phyloP scores from a whole-genome alignment of 2,113 vertebrate species.

The Platichthys stellatus region DNA sequence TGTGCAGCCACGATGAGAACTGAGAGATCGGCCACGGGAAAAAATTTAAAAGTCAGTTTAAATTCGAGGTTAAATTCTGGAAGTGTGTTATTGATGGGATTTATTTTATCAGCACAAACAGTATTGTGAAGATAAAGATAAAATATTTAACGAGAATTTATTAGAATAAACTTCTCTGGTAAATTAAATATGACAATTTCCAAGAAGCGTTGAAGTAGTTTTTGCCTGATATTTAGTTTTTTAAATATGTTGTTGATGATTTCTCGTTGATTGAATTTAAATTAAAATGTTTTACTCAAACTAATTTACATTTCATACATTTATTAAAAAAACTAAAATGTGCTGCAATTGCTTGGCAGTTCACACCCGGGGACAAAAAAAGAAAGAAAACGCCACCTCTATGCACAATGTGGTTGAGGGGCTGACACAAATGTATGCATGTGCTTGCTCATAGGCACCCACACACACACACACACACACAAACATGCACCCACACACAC shows the following conservation, averaged over 20 bases:
- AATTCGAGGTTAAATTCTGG: no score
- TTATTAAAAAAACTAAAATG: neutral
- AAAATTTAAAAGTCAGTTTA: neutral
- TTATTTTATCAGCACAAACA: no score
- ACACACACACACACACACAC: constrained; percentile 3
- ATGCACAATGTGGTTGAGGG: constrained; percentile 46
- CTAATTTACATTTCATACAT: neutral
- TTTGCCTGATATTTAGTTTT: no score
- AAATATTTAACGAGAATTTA: no score
- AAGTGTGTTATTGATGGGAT: no score
- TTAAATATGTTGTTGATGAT: no score
- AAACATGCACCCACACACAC: constrained; percentile 6
- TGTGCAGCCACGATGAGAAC: neutral
- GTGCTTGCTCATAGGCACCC: constrained; percentile 50
- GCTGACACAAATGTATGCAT: constrained; percentile 63
- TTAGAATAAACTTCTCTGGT: no score
- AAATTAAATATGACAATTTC: no score
- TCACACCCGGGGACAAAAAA: constrained; percentile 44
- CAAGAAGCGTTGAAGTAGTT: no score
- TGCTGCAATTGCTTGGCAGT: constrained; percentile 35
- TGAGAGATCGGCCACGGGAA: neutral
- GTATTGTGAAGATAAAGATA: no score
- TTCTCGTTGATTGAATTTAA: no score
- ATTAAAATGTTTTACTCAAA: neutral
- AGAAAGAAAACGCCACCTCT: constrained; percentile 43